Base-by-base conservation (phyloP, 1,140 invertebrate genomes). In the Bombus sibiricus region DNA sequence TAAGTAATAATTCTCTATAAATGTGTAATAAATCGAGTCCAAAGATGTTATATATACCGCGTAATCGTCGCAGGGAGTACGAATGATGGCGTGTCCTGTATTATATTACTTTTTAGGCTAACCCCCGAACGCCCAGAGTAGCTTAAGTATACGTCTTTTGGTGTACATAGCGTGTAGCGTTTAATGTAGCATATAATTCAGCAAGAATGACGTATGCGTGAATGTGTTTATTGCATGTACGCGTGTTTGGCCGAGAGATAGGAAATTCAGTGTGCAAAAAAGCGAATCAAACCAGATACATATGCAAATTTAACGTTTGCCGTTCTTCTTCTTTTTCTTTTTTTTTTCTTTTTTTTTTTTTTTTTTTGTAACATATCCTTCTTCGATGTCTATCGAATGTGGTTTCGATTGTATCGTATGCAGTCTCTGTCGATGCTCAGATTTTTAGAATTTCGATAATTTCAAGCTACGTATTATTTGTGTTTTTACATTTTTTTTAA, bases 11-110 rank as follows among this genome's bases (percentile, higher is more conserved):
- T 87, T 92, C 91, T 93, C 92, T 91, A 93, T 95, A 94, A 93
- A 94, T 95, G 95, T 95, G 94, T 95, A 95, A 95, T 95, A 93
- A 95, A 94, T 93, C 92, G 92, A 95, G 93, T 93, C 95, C 95
- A 95, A 95, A 95, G 95, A 95, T 95, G 95, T 95, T 95, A 94
- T 93, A 94, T 94, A 94, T 93, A 89, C 86, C 91, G 91, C 93
- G 89, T 94, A 91, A 91, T 92, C 88, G 91, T 86, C 88, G 84
- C 74, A 87, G 82, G 89, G 90, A 89, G 86, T 91, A 89, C 81
- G 89, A 86, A 89, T 76, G 88, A 92, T 90, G 90, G 90, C 92
- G 92, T 91, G 91, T 91, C 83, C 87, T 95, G 94, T 95, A 95
- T 95, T 93, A 95, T 95, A 95, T 95, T 77, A 94, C 91, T 92